phyloP scores from a whole-genome alignment of 1,140 invertebrate genomes.

The Tetragnatha versicolor region DNA sequence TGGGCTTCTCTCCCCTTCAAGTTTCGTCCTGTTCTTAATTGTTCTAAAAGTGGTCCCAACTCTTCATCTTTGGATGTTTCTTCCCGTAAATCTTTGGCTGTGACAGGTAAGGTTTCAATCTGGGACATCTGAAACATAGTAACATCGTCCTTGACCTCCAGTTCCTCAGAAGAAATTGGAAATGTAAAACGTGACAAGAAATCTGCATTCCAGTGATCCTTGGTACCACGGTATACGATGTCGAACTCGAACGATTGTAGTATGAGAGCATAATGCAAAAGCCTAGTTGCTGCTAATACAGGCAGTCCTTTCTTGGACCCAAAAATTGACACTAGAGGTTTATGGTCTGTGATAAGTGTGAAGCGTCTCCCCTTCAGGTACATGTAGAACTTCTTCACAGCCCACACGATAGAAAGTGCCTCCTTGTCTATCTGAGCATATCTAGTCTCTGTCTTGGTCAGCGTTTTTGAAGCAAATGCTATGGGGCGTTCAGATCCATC shows the following conservation, averaged over 20 bases:
- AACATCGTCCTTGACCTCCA: background rate
- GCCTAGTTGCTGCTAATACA: background rate
- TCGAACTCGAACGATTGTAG: background rate
- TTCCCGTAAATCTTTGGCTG: background rate
- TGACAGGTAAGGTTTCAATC: background rate
- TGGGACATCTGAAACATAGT: background rate
- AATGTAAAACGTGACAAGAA: background rate
- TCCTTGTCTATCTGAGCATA: slow-evolving; percentile 65
- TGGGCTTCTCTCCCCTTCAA: slow-evolving; percentile 4
- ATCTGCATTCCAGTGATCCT: background rate
- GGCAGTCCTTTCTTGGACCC: background rate
- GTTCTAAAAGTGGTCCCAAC: background rate
- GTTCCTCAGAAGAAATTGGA: background rate
- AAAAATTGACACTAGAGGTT: background rate
- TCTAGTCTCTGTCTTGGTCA: slow-evolving; percentile 64
- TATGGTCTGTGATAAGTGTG: background rate
- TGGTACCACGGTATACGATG: background rate
- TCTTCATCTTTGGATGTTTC: background rate
- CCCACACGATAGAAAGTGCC: background rate
- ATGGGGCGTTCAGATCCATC: slow-evolving; percentile 64
- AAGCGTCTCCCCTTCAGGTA: background rate
- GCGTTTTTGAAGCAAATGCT: slow-evolving; percentile 64
- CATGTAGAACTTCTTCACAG: background rate
- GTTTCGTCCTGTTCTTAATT: background rate
- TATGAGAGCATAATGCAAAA: slow-evolving; percentile 14